Base-by-base conservation (phyloP, 1,140 invertebrate species). In the Phortica variegata region DNA sequence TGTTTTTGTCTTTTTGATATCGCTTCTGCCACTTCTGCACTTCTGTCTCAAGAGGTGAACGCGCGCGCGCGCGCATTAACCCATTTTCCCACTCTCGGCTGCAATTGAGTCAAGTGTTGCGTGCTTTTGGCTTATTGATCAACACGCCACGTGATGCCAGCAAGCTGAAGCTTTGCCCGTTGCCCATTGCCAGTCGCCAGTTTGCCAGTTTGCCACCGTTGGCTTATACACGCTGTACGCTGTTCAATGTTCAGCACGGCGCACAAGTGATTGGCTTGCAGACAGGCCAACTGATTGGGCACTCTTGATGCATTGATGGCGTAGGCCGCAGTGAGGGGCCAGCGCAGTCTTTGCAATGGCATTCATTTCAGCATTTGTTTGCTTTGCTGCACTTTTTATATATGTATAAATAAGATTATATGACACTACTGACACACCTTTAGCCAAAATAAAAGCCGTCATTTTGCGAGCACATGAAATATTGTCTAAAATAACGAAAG, bases 1-100 rank as follows among this genome's bases (percentile, higher is more conserved):
- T 33, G 10, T 31, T 42, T 43, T 32, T 32, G 7, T 16, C 33
- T 29, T 42, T 42, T 21, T 10, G n/a, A n/a, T n/a, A n/a, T n/a
- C n/a, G n/a, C n/a, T n/a, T n/a, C n/a, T n/a, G n/a, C n/a, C n/a
- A n/a, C n/a, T n/a, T n/a, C n/a, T n/a, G n/a, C n/a, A n/a, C n/a
- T n/a, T n/a, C n/a, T n/a, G n/a, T n/a, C n/a, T n/a, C n/a, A n/a
- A n/a, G n/a, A n/a, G n/a, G n/a, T n/a, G n/a, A n/a, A n/a, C n/a
- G n/a, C n/a, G n/a, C n/a, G n/a, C n/a, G n/a, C n/a, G n/a, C n/a
- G 54, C 53, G 60, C 58, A 68, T 68, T 68, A 68, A 63, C 60
- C 63, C 60, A 60, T 65, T 58, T 65, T 6, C 7, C 36, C 33
- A 34, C 33, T 34, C 16, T 8, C 10, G 12, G 36, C 36, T 38